Conservation (phyloP, 2,888 invertebrate species). For the Perizoma flavofasciatum region DNA sequence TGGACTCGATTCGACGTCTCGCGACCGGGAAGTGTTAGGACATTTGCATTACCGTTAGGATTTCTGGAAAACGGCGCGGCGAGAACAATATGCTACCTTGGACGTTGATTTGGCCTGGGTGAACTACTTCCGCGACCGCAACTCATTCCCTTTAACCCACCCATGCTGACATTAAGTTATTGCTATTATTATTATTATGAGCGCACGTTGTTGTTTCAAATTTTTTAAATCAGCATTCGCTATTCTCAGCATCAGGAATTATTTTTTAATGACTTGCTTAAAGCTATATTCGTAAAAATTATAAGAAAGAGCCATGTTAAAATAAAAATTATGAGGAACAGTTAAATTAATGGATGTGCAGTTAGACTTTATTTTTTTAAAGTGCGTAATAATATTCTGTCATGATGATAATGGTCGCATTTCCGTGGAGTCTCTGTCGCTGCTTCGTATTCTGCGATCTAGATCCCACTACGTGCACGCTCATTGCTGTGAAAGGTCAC, state of each 20-base stretch:
- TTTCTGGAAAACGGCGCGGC: slow-evolving; percentile 62
- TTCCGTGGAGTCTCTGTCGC: slow-evolving; percentile 17
- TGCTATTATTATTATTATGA: too few relatives aligned
- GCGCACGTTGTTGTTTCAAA: background rate
- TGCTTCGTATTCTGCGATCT: slow-evolving; percentile 46
- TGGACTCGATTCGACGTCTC: slow-evolving; percentile 53
- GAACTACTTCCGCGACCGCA: slow-evolving; percentile 58
- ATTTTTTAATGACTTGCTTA: too few relatives aligned
- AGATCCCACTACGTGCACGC: slow-evolving; percentile 60
- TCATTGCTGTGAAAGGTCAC: slow-evolving; percentile 68
- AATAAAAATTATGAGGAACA: background rate
- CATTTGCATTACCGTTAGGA: slow-evolving; percentile 76
- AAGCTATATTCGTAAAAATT: too few relatives aligned
- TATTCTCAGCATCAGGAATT: too few relatives aligned
- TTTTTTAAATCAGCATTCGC: background rate
- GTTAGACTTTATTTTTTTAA: background rate
- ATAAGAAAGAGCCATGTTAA: too few relatives aligned
- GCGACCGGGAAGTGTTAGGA: slow-evolving; percentile 69
- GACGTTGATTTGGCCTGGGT: slow-evolving; percentile 20
- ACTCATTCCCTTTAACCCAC: slow-evolving; percentile 46
- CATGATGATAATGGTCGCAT: slow-evolving; percentile 14
- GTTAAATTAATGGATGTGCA: background rate
- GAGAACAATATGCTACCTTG: slow-evolving; percentile 64
- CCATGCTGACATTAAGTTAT: background rate
- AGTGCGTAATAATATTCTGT: slow-evolving; percentile 4